Evolutionary conservation across 2,797 vertebrate species (phyloP).

Genomic region (Coregonus sp.): DNA sequence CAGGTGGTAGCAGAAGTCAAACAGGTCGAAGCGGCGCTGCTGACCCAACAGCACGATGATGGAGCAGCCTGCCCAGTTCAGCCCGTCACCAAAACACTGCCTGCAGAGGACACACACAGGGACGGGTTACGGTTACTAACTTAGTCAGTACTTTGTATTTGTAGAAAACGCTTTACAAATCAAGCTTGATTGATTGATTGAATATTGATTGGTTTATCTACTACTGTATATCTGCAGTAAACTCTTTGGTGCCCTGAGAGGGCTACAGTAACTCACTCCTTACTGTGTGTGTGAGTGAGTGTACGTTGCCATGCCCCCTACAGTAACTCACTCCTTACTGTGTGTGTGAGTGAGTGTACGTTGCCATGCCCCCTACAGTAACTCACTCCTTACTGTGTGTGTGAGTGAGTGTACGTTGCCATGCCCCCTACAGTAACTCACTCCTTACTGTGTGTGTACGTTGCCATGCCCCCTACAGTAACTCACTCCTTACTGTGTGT

Average conservation of each 20-base stretch:
- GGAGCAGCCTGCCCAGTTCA: conserved; percentile 98
- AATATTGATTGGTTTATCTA: not conserved
- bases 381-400: no score
- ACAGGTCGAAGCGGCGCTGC: conserved; percentile 96
- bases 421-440: no score
- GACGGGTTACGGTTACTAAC: not conserved
- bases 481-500: no score
- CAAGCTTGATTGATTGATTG: not conserved
- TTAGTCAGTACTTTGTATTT: not conserved
- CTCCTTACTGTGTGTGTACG: no score
- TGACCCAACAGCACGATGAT: conserved; percentile 96
- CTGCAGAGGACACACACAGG: conserved; percentile 59
- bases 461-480: no score
- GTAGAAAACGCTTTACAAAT: not conserved
- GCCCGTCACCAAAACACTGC: conserved; percentile 96
- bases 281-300: not conserved
- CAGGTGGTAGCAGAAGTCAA: conserved; percentile 98
- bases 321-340: no score
- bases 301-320: not conserved
- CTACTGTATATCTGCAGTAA: not conserved
- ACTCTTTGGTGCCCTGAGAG: not conserved
- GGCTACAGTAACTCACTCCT: not conserved
- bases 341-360: no score
- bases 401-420: no score
- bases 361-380: no score